Evolutionary conservation across 2,797 vertebrate species (phyloP).

Genomic region (Falco peregrinus): DNA sequence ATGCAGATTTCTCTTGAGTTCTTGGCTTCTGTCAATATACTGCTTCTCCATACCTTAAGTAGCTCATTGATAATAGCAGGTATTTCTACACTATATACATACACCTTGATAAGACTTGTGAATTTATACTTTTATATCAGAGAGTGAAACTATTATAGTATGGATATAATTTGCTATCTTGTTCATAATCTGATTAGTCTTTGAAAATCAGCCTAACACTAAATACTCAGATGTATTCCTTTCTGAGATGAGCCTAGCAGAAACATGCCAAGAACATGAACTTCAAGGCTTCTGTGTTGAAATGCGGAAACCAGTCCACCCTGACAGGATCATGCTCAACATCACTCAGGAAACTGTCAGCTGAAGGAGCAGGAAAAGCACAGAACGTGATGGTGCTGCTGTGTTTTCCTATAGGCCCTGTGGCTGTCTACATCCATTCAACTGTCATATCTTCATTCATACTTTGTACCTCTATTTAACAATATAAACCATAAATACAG

Average conservation of each 20-base stretch:
- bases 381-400: neutral
- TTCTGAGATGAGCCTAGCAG: neutral
- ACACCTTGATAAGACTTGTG: neutral
- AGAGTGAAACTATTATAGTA: neutral
- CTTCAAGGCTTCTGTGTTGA: neutral
- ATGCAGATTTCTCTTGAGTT: neutral
- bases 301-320: neutral
- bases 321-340: neutral
- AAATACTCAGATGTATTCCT: neutral
- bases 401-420: neutral
- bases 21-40: neutral
- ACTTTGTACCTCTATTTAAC: neutral
- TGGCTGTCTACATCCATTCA: neutral
- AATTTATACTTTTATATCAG: neutral
- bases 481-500: neutral
- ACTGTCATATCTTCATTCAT: neutral
- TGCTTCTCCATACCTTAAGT: neutral
- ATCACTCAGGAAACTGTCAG: neutral
- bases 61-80: neutral
- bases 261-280: fast-evolving
- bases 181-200: neutral
- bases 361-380: neutral
- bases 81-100: neutral
- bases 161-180: neutral
- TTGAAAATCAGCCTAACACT: neutral